Evolutionary conservation across 2,797 vertebrate species (phyloP), one percentile per base, ranked within the genome.

Genomic region (Anableps anableps): DNA sequence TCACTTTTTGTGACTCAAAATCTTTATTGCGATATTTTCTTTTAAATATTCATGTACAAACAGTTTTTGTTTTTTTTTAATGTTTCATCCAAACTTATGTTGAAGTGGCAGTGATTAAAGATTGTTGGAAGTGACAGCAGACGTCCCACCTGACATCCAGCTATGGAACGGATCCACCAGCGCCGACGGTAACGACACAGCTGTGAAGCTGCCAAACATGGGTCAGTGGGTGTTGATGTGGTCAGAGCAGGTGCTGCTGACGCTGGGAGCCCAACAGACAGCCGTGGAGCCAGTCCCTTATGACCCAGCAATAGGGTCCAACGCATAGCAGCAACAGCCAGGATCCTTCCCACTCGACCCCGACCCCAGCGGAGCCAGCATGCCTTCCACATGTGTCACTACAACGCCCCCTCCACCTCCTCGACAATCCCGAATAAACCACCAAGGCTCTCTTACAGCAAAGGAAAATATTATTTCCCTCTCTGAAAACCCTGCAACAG

Each of bases 381-480:
- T 94, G 92, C 92, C 89, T 95, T 94, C 88, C 89, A 86, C 88
- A 93, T 95, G 90, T 93, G 94, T 95, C 94, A 93, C 92, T 88
- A 58, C 0, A 76, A 66, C 76, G 0, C 21, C 72, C 60, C 75
- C 4, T 83, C 74, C 80, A 14, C 77, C 79, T 78, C 80, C 58
- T 79, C 81, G 89, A 83, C 83, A 80, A 88, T 92, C 84, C 87
- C 17, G 36, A 91, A 85, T 91, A 89, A 94, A 94, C 89, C 78
- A 38, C 91, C 85, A 82, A 86, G 91, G 88, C 88, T 89, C 78
- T 94, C 86, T 92, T 86, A 87, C 89, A 66, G 91, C 84, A 88
- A 94, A 94, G 90, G 89, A 95, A 95, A 95, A 95, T 94, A 93
- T 94, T 93, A 93, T 94, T 92, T 85, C 91, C 89, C 79, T 91